Evolutionary conservation across 2,797 vertebrate species (phyloP).

Genomic region (Chloroceryle amazona): DNA sequence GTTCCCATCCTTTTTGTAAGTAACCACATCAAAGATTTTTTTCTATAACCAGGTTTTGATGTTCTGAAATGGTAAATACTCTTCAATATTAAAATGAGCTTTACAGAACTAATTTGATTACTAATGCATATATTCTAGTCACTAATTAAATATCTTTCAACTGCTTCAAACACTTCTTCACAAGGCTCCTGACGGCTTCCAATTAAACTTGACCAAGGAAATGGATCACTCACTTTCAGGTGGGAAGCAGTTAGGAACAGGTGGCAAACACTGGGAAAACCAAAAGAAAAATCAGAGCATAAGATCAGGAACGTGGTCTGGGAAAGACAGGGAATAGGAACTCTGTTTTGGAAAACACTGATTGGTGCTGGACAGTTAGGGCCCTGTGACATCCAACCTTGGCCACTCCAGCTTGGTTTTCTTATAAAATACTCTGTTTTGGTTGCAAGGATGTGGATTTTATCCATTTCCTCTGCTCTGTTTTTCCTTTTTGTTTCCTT

Average conservation of each 20-base stretch:
- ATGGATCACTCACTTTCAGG: background rate
- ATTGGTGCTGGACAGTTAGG: background rate
- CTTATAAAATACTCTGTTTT: accelerated
- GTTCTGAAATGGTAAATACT: background rate
- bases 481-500: background rate
- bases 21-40: background rate
- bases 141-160: background rate
- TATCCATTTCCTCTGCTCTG: background rate
- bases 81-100: background rate
- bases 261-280: background rate
- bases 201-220: background rate
- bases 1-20: background rate
- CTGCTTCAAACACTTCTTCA: background rate
- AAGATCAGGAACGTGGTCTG: background rate
- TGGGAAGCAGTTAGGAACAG: background rate
- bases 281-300: background rate
- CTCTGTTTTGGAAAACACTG: background rate
- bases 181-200: background rate
- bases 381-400: background rate
- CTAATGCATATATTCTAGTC: background rate
- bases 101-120: background rate
- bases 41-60: background rate
- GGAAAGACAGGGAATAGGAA: background rate
- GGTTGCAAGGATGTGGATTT: background rate
- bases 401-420: background rate